phyloP scores from a whole-genome alignment of 2,888 invertebrate species.

The Rotaria macrura region DNA sequence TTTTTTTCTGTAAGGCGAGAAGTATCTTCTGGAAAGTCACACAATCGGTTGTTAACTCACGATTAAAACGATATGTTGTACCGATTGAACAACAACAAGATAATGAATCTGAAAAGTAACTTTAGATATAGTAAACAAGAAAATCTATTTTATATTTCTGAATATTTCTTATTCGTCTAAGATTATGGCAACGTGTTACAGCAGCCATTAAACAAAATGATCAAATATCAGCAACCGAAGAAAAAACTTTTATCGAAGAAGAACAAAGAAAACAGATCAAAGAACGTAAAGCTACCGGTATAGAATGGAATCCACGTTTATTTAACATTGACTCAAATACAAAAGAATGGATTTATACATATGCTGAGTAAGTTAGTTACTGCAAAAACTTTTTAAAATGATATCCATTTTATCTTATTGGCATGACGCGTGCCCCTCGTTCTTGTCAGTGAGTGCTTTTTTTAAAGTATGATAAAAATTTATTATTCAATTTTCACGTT shows the following conservation, averaged over 20 bases:
- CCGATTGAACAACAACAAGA: constrained; percentile 65
- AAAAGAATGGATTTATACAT: constrained; percentile 64
- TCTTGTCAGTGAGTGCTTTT: no score
- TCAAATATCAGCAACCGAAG: constrained; percentile 75
- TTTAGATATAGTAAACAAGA: background rate
- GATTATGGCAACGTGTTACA: constrained; percentile 73
- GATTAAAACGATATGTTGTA: constrained; percentile 69
- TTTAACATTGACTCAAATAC: constrained; percentile 59
- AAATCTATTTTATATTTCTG: background rate
- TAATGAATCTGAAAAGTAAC: constrained; percentile 69
- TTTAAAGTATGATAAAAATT: no score
- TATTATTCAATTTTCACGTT: no score
- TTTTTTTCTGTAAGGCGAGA: background rate
- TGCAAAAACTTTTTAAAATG: no score
- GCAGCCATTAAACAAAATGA: constrained; percentile 71
- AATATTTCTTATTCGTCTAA: constrained; percentile 36
- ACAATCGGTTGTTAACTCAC: constrained; percentile 59
- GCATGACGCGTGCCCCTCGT: no score
- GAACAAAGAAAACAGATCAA: constrained; percentile 67
- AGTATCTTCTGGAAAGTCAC: constrained; percentile 61
- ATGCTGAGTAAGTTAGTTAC: constrained; percentile 57
- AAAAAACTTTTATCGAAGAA: constrained; percentile 79
- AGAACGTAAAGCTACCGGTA: constrained; percentile 59
- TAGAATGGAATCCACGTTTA: constrained; percentile 64
- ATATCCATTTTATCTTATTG: no score